Evolutionary conservation across 2,888 invertebrate genomes (phyloP).

Genomic region (Endomychus coccineus): DNA sequence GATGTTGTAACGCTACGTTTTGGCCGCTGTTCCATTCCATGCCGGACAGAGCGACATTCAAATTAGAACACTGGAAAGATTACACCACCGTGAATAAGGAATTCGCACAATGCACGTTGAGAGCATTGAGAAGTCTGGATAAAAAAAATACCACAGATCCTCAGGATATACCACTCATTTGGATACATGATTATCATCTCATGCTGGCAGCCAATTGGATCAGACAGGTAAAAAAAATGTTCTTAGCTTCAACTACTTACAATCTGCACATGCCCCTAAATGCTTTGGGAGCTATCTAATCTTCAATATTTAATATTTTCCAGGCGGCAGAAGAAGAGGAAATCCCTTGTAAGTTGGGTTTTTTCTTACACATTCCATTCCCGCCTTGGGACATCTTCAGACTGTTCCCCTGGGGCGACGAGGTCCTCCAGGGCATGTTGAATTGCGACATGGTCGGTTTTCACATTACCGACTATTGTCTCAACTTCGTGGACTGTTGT

Average conservation of each 20-base stretch:
- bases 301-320: conserved; percentile 26
- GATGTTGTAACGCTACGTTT: conserved; percentile 85
- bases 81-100: conserved; percentile 72
- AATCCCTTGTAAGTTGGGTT: conserved; percentile 73
- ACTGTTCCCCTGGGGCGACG: conserved; percentile 88
- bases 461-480: conserved; percentile 83
- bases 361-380: conserved; percentile 92
- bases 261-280: too few species aligned
- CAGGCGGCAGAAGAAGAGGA: conserved; percentile 69
- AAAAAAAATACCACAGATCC: conserved; percentile 34
- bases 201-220: conserved; percentile 91
- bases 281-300: too few species aligned
- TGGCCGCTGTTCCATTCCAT: conserved; percentile 91
- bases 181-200: conserved; percentile 92
- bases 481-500: conserved; percentile 88
- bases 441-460: conserved; percentile 91
- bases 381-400: conserved; percentile 91
- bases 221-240: conserved; percentile 58
- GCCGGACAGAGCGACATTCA: conserved; percentile 81
- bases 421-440: conserved; percentile 85
- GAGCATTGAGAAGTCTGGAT: conserved; percentile 52
- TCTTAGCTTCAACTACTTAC: not conserved
- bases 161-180: conserved; percentile 66
- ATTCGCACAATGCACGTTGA: conserved; percentile 74
- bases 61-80: conserved; percentile 73